Evolutionary conservation across 2,888 invertebrate genomes (phyloP), one percentile per base, ranked within the genome.

Genomic region (Watsonalla binaria): DNA sequence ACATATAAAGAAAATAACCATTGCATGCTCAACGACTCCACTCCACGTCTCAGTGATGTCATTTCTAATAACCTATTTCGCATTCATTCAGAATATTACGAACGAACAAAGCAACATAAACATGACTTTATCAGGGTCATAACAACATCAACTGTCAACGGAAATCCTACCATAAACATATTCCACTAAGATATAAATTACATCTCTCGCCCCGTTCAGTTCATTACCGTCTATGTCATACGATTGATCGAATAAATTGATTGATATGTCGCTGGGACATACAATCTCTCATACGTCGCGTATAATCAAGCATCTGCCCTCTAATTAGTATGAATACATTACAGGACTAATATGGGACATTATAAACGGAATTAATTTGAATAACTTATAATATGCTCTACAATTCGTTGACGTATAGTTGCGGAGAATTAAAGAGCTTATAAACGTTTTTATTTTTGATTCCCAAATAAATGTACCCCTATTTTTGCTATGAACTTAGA

Each of bases 281-380:
- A 49, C 49, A 39, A 49, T 49, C 39, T 37, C 14, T 37, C 46
- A 47, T 47, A 42, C 8, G 46, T 24, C 46, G 7, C 13, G 13
- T 46, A 14, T 46, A 46, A 46, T 46, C 24, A 47, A 47, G 7
- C 33, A 11, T 24, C 37, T 39, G 37, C 15, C 37, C 49, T 15
- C 49, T 49, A 49, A 49, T 49, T 11, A 49, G 49, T 14, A 14
- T 37, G 48, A 48, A 48, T 48, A 48, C 48, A 48, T 48, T 37
- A 48, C n/a, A 47, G 13, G 34, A 49, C 14, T 49, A 49, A 49
- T 37, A 37, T 37, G 37, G 37, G 15, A 11, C 39, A 9, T 15
- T 13, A 37, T 39, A 37, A 49, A 49, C 14, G 15, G 42, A 42
- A 42, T 42, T 42, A 8, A 42, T 42, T 37, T 37, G 37, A 37